Evolutionary conservation across 2,113 vertebrate species (phyloP).

Genomic region (Opisthocomus hoazin): DNA sequence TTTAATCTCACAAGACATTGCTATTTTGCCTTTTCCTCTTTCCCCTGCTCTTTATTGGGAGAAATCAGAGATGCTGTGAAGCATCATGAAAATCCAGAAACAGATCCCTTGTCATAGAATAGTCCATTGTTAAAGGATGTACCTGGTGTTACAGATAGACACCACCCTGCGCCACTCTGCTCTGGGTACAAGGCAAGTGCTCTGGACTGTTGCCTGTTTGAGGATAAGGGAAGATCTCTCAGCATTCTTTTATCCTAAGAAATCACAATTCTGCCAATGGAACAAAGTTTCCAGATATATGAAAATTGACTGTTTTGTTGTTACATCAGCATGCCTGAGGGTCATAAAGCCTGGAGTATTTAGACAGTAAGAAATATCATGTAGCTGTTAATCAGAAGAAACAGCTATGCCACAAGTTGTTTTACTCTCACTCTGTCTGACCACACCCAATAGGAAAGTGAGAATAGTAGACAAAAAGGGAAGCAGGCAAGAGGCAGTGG

Average conservation of each 20-base stretch:
- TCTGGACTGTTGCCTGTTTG: background rate
- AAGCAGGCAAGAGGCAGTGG: background rate
- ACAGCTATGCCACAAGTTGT: background rate
- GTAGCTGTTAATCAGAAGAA: background rate
- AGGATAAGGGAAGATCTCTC: background rate
- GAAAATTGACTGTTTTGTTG: background rate
- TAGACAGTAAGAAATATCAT: background rate
- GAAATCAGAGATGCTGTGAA: background rate
- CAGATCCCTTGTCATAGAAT: background rate
- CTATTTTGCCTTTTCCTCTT: background rate
- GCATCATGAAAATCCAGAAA: background rate
- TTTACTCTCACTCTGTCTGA: background rate
- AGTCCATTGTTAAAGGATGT: fast-evolving
- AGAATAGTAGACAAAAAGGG: background rate
- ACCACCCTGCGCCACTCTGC: background rate
- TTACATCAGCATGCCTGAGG: background rate
- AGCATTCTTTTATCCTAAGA: background rate
- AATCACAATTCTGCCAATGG: background rate
- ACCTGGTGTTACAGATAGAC: background rate
- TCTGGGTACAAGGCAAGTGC: background rate
- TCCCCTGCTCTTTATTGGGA: background rate
- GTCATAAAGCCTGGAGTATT: background rate
- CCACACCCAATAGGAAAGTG: background rate
- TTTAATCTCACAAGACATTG: background rate
- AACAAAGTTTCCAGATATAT: background rate